Evolutionary conservation across 1,140 invertebrate genomes (phyloP), one percentile per base, ranked within the genome.

Genomic region (Drosophila grimshawi): DNA sequence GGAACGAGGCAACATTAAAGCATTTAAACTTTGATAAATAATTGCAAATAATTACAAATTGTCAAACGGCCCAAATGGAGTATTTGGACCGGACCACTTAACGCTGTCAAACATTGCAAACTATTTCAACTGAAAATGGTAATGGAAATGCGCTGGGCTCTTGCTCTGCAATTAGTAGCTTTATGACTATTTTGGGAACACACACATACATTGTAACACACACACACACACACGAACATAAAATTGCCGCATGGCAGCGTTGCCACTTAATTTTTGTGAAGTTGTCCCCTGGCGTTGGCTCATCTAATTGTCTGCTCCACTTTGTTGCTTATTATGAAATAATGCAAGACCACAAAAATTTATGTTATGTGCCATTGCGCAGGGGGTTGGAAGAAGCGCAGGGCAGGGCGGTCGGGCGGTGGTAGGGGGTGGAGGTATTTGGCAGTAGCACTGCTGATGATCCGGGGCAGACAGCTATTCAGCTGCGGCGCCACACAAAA

Each of bases 331-430:
- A 79, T 77, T 74, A 80, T 68, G 59, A 80, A 83, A 86, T 83
- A 88, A 86, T 83, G 80, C 64, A 88, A 69, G 80, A 76, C 73
- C 85, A 75, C 76, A 77, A 80, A 77, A 88, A 86, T 86, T 70
- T 64, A 82, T 73, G 71, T 55, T 72, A 68, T 76, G 67, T 68
- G 60, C 32, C 56, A 19, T 19, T 19, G 19, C 19, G 6, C 39
- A 10, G 5, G 29, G 61, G 11, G 45, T n/a, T 55, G 30, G 27
- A 48, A 33, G 43, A 19, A 48, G 45, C 32, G 2, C 19, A 19
- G 19, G 19, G 19, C 19, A 19, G 1, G 19, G 19, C 19, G 19
- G 19, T 1, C 19, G 19, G 19, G 19, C 19, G 19, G 19, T 19
- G 19, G 19, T 19, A n/a, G 45, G 5, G 11, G 8, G 41, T 2